Evolutionary conservation across 1,140 invertebrate species (phyloP).

Genomic region (Solen grandis): DNA sequence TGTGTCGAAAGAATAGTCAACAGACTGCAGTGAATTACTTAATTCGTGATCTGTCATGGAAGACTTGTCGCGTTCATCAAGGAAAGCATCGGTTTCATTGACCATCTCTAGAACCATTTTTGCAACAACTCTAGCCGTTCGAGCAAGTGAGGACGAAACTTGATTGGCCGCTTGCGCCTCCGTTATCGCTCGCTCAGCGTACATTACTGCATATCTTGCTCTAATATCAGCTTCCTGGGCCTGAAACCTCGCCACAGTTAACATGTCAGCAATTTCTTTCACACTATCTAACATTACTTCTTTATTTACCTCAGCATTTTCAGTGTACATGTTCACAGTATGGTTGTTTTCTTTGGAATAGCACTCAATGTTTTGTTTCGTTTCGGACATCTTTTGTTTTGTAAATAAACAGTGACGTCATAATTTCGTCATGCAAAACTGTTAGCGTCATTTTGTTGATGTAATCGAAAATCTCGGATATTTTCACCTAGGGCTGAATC

Average conservation of each 20-base stretch:
- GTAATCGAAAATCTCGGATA: no score
- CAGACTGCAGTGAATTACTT: slow-evolving; percentile 5
- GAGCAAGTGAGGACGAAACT: slow-evolving; percentile 18
- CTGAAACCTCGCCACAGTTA: slow-evolving; percentile 18
- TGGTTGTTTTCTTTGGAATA: no score
- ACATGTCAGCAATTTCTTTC: slow-evolving; percentile 14
- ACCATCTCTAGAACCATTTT: slow-evolving; percentile 37
- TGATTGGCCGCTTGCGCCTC: slow-evolving; percentile 25
- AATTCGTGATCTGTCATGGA: not conserved
- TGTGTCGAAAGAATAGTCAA: not conserved
- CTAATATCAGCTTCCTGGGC: slow-evolving; percentile 39
- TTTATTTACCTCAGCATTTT: not conserved
- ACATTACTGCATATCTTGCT: slow-evolving; percentile 31
- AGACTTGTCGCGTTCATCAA: slow-evolving; percentile 15
- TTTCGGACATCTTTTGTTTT: no score
- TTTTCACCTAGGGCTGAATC: no score
- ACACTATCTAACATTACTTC: slow-evolving; percentile 15
- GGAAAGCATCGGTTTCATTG: not conserved
- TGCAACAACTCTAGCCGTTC: slow-evolving; percentile 39
- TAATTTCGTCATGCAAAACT: no score
- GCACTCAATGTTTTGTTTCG: no score
- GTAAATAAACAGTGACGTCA: no score
- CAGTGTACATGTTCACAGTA: no score
- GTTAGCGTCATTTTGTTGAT: no score
- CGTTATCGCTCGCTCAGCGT: slow-evolving; percentile 17